A percentile compares a stretch with the other conserved stretches of the same genome.
These are phyloP conservation scores for Caenorhabditis drosophilae DNA, from an alignment of 2,888 invertebrate species.

Conservation along the genomic window DNA sequence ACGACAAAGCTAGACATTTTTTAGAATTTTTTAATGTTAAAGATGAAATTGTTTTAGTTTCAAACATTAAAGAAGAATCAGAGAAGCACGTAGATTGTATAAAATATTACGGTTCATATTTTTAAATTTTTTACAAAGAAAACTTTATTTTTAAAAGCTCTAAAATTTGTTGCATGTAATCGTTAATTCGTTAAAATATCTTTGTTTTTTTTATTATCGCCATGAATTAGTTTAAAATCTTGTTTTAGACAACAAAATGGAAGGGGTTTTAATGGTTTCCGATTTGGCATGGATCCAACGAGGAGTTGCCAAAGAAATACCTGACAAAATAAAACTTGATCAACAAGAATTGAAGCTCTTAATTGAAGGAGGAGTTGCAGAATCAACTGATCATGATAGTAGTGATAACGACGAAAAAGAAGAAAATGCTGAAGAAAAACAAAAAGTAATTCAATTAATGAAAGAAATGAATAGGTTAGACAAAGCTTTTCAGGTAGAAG, in stretches of 20 bases:
- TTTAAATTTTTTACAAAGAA: too few relatives aligned
- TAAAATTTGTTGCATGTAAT: too few relatives aligned
- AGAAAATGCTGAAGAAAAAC: slow-evolving; percentile 8
- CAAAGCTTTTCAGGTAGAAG: too few relatives aligned
- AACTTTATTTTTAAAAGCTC: too few relatives aligned
- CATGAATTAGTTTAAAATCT: too few relatives aligned
- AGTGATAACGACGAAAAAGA: slow-evolving; percentile 40
- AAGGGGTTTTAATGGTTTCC: slow-evolving; percentile 50
- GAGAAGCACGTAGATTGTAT: too few relatives aligned
- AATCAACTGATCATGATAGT: slow-evolving; percentile 37
- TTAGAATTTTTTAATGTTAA: slow-evolving; percentile 9
- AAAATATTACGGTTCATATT: slow-evolving; percentile 2
- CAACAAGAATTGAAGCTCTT: slow-evolving; percentile 54
- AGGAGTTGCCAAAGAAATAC: slow-evolving; percentile 60
- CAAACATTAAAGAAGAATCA: too few relatives aligned
- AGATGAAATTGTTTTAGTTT: too few relatives aligned
- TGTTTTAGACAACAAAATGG: slow-evolving; percentile 38
- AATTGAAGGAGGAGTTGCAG: slow-evolving; percentile 48
- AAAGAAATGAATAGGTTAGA: too few relatives aligned
- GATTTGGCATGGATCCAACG: slow-evolving; percentile 59
- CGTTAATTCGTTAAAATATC: too few relatives aligned
- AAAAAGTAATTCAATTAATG: too few relatives aligned
- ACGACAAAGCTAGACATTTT: background rate
- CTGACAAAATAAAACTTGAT: slow-evolving; percentile 60
- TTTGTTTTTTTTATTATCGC: too few relatives aligned